phyloP scores from a whole-genome alignment of 1,140 invertebrate genomes.

The Drosophila sulfurigaster region DNA sequence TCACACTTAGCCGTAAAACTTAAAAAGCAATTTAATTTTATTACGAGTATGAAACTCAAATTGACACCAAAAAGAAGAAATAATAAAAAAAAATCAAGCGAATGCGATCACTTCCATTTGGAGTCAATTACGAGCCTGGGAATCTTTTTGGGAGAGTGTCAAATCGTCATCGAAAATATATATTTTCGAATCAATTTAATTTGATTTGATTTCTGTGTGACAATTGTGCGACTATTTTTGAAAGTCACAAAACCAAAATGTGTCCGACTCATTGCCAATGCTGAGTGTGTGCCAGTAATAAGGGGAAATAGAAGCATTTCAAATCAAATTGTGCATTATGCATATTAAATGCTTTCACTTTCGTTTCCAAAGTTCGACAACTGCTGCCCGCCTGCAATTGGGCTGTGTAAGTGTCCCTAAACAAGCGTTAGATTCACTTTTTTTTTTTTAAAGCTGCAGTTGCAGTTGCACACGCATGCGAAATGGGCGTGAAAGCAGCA shows the following conservation, averaged over 20 bases:
- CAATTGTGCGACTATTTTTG: constrained; percentile 40
- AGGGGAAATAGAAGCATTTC: constrained; percentile 15
- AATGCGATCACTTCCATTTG: constrained; percentile 37
- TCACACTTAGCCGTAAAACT: constrained; percentile 41
- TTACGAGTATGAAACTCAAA: constrained; percentile 66
- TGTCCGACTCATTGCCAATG: constrained; percentile 18
- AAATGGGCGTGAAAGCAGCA: constrained; percentile 40
- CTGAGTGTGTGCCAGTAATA: constrained; percentile 13
- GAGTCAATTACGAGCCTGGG: constrained; percentile 46
- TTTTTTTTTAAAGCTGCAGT: not conserved
- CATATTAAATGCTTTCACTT: constrained; percentile 80
- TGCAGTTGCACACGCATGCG: constrained; percentile 30
- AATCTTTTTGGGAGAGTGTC: constrained; percentile 38
- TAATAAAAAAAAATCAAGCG: constrained; percentile 31
- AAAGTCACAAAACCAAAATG: constrained; percentile 35
- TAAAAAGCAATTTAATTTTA: constrained; percentile 77
- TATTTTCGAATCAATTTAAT: constrained; percentile 26
- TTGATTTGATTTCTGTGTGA: constrained; percentile 22
- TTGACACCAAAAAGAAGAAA: constrained; percentile 57
- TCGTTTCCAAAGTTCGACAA: constrained; percentile 36
- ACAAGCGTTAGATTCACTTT: not conserved
- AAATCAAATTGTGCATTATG: constrained; percentile 67
- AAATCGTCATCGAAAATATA: constrained; percentile 24
- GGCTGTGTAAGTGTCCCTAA: constrained; percentile 2
- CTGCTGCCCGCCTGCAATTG: constrained; percentile 9